Percentiles rank a stretch among this genome's conserved stretches.
phyloP scores from a whole-genome alignment of 2,113 vertebrate species.

The Uropsilus gracilis region DNA sequence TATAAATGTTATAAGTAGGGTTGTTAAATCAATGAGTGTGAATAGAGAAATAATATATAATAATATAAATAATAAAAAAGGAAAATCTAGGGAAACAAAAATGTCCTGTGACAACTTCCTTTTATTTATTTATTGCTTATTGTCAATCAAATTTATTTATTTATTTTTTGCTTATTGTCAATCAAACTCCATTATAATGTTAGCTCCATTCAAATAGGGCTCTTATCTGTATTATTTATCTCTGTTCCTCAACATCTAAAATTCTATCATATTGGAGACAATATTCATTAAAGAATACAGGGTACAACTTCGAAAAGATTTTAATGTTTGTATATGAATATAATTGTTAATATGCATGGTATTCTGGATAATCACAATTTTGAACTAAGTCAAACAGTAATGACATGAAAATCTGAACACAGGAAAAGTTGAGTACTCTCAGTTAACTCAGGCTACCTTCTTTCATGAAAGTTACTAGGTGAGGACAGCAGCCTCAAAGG shows the following conservation, averaged over 20 bases:
- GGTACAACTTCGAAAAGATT: not conserved
- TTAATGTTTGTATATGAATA: not conserved
- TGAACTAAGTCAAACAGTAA: not conserved
- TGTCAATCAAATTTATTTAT: constrained; percentile 3
- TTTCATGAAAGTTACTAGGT: not conserved
- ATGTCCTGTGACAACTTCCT: not conserved
- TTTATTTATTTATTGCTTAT: not conserved
- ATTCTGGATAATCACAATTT: not conserved
- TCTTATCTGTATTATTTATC: not conserved
- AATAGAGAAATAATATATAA: no score
- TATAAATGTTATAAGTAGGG: no score
- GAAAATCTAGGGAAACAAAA: not conserved
- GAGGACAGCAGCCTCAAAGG: not conserved
- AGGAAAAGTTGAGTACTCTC: not conserved
- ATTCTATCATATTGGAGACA: not conserved
- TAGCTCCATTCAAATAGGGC: not conserved
- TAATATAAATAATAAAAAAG: no score
- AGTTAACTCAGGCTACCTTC: not conserved
- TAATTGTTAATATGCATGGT: not conserved
- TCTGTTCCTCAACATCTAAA: not conserved
- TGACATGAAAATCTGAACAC: not conserved
- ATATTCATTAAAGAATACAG: not conserved
- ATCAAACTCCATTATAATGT: not conserved
- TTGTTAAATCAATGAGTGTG: no score
- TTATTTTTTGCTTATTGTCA: not conserved